Base-by-base conservation (phyloP, 2,888 invertebrate genomes). In the Chymomyza amoena region DNA sequence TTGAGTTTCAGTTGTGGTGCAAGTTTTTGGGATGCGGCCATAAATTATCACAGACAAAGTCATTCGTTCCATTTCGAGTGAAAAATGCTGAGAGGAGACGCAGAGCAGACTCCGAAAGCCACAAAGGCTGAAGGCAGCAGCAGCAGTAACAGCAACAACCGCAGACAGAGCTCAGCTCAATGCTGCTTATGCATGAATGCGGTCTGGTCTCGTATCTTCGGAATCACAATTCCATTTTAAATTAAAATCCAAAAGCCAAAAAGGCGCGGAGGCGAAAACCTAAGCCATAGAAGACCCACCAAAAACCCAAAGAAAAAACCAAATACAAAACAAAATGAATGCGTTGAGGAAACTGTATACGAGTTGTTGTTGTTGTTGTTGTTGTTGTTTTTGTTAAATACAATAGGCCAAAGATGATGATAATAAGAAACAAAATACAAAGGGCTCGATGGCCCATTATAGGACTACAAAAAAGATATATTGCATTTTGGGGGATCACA, bases 391-490 rank as follows among this genome's bases (percentile, higher is more conserved):
- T 52, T 61, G 59, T 68, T 79, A 70, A 75, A 66, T 70, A 81
- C 84, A 84, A 80, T 79, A 77, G 81, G 63, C 67, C 70, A 80
- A 68, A 74, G 69, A 73, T 63, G 73, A 74, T 78, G 72, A 76
- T 78, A 51, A 62, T 61, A 84, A 87, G 87, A 79, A 76, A 32
- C 32, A 32, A 76, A 80, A 80, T 73, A 81, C 81, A 85, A 82
- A 84, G 82, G 84, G 79, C 81, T 70, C 75, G 72, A 84, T 85
- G 75, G 82, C 72, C 87, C 81, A 89, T 90, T 89, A 89, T 82
- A 84, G 83, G 85, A 81, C 89, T 80, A 89, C 90, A 90, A 90
- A 90, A 88, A 88, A 90, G 89, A 90, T 89, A 87, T 84, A 90
- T 90, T 89, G 90, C 90, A 77, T 84, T 78, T 78, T 77, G 72